Base-by-base conservation (phyloP, 2,113 vertebrate genomes). In the Ophiodon elongatus region DNA sequence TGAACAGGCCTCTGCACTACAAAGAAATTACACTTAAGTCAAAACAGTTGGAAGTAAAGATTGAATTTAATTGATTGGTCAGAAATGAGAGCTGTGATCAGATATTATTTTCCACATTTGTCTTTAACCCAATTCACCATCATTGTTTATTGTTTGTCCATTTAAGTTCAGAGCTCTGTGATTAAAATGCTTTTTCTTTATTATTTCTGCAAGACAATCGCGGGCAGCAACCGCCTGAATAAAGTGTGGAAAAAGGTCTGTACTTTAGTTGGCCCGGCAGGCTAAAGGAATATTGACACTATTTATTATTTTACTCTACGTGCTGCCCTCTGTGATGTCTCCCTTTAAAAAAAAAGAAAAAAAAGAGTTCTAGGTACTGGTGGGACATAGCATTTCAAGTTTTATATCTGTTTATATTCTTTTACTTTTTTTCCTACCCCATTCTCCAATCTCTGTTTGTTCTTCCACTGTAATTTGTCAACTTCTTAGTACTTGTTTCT, bases 171-270 rank as follows among this genome's bases (percentile, higher is more conserved):
- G 57, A 41, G 45, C 50, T 71, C 62, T 79, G 62, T 78, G 27
- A 96, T 96, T 95, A 83, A 96, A 96, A 90, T 87, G 76, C 91
- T 89, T 87, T 95, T 86, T 96, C 92, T 90, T 84, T 90, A 83
- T 91, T 85, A 87, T 95, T 94, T 94, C 92, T 94, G 93, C 94
- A 97, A 99, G 97, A 96, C 93, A 93, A 96, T 95, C 66, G 95
- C 96, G 67, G 96, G 90, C 87, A 93, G 83, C 93, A 93, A 91
- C 90, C 96, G 95, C 92, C 96, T 97, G 92, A 97, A 96, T 95
- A 98, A 98, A 97, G 97, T 97, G 73, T 98, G 98, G 97, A 97
- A 97, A 95, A 98, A 99, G 97, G 97, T 99, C 96, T 96, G 97
- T 99, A 96, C 94, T 85, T 73, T 68, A 79, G 92, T 73, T 87